phyloP scores from a whole-genome alignment of 2,888 invertebrate species.

The Nemurella pictetii region DNA sequence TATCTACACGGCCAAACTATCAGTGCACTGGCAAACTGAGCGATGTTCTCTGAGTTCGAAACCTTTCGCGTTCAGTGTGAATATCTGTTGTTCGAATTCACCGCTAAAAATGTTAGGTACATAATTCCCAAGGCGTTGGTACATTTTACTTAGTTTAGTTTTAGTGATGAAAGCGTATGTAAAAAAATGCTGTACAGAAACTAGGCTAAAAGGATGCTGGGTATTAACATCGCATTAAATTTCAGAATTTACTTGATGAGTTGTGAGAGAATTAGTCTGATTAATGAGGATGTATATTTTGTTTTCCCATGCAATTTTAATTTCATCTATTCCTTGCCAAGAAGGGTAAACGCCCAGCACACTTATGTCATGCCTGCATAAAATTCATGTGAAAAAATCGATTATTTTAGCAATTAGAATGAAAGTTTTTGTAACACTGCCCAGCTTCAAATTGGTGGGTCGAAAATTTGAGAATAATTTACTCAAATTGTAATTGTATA shows the following conservation, averaged over 20 bases:
- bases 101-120: not conserved
- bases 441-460: no score
- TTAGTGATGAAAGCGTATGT: not conserved
- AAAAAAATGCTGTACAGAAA: not conserved
- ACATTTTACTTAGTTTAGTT: not conserved
- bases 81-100: not conserved
- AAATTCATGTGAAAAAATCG: not conserved
- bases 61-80: not conserved
- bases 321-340: not conserved
- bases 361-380: not conserved
- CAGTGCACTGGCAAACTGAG: not conserved
- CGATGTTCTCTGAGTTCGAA: not conserved
- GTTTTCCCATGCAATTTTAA: not conserved
- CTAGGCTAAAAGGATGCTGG: not conserved
- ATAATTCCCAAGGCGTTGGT: not conserved
- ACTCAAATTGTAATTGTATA: no score
- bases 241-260: not conserved
- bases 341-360: not conserved
- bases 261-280: not conserved
- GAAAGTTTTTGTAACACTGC: not conserved
- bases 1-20: not conserved
- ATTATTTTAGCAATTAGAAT: not conserved
- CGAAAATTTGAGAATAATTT: no score
- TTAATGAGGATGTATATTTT: not conserved
- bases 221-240: not conserved